Evolutionary conservation across 2,113 vertebrate genomes (phyloP).

Genomic region (Emydocephalus ijimae): DNA sequence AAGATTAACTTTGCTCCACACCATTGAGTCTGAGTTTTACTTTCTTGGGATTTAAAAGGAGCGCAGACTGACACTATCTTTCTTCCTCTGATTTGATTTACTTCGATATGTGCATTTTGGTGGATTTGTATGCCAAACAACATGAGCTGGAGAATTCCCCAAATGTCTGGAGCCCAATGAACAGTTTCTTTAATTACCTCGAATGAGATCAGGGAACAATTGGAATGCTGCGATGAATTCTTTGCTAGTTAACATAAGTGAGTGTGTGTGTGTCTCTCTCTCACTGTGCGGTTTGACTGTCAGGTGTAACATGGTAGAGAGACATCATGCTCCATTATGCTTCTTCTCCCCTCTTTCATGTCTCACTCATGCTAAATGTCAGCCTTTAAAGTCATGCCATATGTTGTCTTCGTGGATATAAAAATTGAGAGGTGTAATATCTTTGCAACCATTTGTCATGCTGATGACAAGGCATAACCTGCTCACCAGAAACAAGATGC

Average conservation of each 20-base stretch:
- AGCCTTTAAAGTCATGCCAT: neutral
- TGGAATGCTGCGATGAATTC: slow-evolving; percentile 1
- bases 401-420: neutral
- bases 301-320: neutral
- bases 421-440: neutral
- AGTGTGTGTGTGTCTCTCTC: neutral
- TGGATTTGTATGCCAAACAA: slow-evolving; percentile 22
- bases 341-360: neutral
- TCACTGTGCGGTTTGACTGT: neutral
- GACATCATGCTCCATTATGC: neutral
- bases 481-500: neutral
- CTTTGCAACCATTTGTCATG: neutral
- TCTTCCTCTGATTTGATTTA: neutral
- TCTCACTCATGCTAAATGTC: neutral
- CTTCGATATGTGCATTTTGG: neutral
- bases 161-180: slow-evolving; percentile 28
- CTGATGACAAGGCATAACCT: neutral
- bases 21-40: too few species aligned
- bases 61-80: too few species aligned
- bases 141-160: slow-evolving; percentile 10
- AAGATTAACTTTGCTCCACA: too few species aligned
- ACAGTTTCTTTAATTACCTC: slow-evolving; percentile 16
- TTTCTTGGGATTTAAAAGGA: too few species aligned
- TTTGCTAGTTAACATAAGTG: neutral
- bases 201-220: slow-evolving; percentile 25